phyloP scores from a whole-genome alignment of 1,140 invertebrate genomes.

The Trichonephila clavipes region DNA sequence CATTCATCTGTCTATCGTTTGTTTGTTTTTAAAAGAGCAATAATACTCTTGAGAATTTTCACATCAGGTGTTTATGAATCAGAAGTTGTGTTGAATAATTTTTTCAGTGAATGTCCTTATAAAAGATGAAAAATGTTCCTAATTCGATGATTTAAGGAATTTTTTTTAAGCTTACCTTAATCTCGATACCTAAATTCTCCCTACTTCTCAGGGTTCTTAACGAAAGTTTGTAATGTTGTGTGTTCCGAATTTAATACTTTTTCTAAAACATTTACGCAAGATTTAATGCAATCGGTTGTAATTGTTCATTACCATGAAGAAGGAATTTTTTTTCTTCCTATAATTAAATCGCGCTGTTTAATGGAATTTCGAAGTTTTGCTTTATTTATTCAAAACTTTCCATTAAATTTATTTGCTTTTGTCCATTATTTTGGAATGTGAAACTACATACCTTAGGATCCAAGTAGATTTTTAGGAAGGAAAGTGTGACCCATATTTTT shows the following conservation, averaged over 20 bases:
- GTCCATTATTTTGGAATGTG: neutral
- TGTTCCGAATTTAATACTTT: neutral
- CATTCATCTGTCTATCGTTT: too few relatives aligned
- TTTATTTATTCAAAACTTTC: neutral
- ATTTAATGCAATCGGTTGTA: neutral
- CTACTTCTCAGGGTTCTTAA: neutral
- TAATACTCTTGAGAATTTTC: neutral
- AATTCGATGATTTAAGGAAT: neutral
- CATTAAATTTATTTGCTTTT: neutral
- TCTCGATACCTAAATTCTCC: neutral
- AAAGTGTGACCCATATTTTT: neutral
- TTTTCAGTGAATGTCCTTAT: neutral
- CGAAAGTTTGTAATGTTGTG: neutral
- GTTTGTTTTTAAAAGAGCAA: too few relatives aligned
- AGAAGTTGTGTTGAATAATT: neutral
- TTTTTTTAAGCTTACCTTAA: neutral
- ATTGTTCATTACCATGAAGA: neutral
- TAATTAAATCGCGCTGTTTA: neutral
- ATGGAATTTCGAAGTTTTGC: neutral
- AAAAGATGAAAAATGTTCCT: neutral
- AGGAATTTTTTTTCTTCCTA: neutral
- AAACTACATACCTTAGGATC: neutral
- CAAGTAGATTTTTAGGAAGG: neutral
- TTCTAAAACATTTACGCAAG: neutral
- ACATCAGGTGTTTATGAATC: neutral